Evolutionary conservation across 2,113 vertebrate genomes (phyloP).

Genomic region (Lasiurus cinereus): DNA sequence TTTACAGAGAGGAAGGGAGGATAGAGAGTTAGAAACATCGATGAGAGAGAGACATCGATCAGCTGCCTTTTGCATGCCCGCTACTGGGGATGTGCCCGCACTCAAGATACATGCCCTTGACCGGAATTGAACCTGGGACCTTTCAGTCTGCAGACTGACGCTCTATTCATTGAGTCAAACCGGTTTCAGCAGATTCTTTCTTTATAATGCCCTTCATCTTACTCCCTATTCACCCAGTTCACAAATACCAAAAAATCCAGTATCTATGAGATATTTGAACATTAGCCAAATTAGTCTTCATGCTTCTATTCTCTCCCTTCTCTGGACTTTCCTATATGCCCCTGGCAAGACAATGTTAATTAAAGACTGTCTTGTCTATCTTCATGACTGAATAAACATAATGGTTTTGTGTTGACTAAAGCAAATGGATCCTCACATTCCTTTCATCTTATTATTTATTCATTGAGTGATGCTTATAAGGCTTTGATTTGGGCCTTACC

Average conservation of each 20-base stretch:
- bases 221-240: neutral
- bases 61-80: too few relatives aligned
- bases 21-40: too few relatives aligned
- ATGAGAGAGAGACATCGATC: too few relatives aligned
- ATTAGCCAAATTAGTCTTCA: neutral
- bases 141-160: too few relatives aligned
- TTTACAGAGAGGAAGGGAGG: too few relatives aligned
- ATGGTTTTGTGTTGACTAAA: neutral
- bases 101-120: too few relatives aligned
- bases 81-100: too few relatives aligned
- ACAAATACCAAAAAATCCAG: constrained; percentile 11
- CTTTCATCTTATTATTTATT: neutral
- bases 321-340: neutral
- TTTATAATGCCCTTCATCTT: neutral
- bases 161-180: too few relatives aligned
- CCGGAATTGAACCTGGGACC: too few relatives aligned
- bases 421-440: neutral
- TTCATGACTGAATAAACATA: neutral
- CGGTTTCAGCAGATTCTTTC: neutral
- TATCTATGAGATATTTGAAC: neutral
- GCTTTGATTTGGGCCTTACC: neutral
- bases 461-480: neutral
- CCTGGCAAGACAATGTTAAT: neutral
- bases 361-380: neutral
- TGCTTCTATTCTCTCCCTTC: neutral